Evolutionary conservation across 2,113 vertebrate genomes (phyloP), one percentile per base, ranked within the genome.

Genomic region (Theristicus caerulescens): DNA sequence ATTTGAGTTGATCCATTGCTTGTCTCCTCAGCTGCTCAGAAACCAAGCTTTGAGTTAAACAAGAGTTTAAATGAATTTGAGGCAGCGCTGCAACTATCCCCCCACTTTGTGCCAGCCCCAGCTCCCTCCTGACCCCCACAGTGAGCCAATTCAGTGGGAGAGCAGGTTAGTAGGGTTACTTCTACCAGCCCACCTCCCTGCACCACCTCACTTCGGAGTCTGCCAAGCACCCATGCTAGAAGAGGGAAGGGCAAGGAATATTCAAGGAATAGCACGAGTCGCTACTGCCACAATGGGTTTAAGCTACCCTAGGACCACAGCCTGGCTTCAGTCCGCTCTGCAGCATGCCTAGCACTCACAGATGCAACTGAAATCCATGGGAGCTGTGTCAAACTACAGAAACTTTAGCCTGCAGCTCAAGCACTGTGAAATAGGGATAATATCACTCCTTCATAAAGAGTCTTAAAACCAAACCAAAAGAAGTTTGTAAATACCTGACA

Each of bases 231-330:
- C 16, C 0, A 0, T 4, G 32, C 34, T 6, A 27, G 44, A 61
- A 3, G 0, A 73, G 8, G 20, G 14, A 69, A 58, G 8, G 14
- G 11, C 9, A 40, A 83, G 26, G 36, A 88, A 59, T 2, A 42
- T 0, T 0, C 10, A 62, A 62, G 17, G 16, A 44, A 51, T 0
- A 71, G 40, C 44, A 29, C 0, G 5, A 34, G 80, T 8, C 2
- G 3, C 64, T 52, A 5, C 73, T 32, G 31, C 38, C 2, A 3
- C 51, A 34, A 14, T 1, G 7, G 19, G 52, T n/a, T 69, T 24
- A 8, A 69, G 21, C 42, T 10, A 2, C 25, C 22, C 25, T 4
- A 22, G 70, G n/a, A 65, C 15, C 58, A 57, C 19, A 64, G 57
- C 31, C 42, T 24, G 44, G 34, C 61, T 62, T 19, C 65, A 66